Evolutionary conservation across 2,113 vertebrate genomes (phyloP).

Genomic region (Bolborhynchus lineola): DNA sequence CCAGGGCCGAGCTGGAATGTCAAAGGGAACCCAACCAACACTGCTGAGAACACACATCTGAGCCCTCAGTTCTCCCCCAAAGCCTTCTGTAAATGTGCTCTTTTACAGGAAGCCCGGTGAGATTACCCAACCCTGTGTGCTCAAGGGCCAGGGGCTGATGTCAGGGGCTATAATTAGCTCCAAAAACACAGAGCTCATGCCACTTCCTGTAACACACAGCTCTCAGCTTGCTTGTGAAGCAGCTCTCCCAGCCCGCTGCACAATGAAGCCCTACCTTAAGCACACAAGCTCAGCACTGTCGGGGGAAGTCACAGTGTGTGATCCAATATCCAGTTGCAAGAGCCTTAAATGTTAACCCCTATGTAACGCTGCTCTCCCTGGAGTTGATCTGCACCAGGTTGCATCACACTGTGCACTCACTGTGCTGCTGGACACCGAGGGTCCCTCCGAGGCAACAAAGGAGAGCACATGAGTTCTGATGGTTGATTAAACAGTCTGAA

Average conservation of each 20-base stretch:
- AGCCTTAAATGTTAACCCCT: rapidly evolving
- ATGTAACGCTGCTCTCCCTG: rapidly evolving
- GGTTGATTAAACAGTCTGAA: background rate
- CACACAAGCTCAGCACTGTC: background rate
- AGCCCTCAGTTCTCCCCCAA: background rate
- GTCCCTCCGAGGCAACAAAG: background rate
- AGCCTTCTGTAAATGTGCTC: background rate
- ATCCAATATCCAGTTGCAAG: background rate
- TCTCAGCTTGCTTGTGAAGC: background rate
- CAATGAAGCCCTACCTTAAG: background rate
- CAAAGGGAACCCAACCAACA: background rate
- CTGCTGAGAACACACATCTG: background rate
- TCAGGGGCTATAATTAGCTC: background rate
- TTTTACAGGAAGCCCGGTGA: background rate
- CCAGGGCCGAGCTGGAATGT: background rate
- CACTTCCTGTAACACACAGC: background rate
- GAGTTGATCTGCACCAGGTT: rapidly evolving
- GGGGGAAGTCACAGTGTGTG: background rate
- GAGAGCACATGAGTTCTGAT: background rate
- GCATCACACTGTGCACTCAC: rapidly evolving
- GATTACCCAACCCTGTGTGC: background rate
- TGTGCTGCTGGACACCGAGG: rapidly evolving
- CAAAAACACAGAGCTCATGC: background rate
- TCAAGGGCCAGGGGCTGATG: background rate
- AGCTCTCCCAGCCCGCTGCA: background rate